Base-by-base conservation (phyloP, 2,888 invertebrate genomes). In the Stramonita haemastoma region DNA sequence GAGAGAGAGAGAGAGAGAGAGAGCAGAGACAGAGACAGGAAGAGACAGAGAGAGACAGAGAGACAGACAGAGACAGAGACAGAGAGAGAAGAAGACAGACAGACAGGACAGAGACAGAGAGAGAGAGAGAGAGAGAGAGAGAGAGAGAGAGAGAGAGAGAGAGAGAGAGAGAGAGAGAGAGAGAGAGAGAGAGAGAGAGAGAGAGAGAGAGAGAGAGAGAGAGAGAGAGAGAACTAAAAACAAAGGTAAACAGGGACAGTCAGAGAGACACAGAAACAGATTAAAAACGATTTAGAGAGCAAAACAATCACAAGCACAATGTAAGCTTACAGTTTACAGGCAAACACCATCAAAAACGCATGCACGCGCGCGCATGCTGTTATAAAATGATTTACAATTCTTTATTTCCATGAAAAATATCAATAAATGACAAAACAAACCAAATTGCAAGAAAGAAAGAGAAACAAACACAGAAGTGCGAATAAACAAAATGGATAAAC, bases 91-190 rank as follows among this genome's bases (percentile, higher is more conserved):
- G 60, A 60, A 17, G 60, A 60, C 13, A 60, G 17, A 17, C 60
- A 4, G 60, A 60, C 60, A 8, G 32, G 79, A 79, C 0, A 19
- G 73, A 73, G 73, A 73, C 15, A 73, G 73, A 73, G 73, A 79
- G 79, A 79, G 79, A 34, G 34, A 34, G 79, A 79, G 79, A 79
- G 79, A 79, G 79, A 79, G 79, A 79, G 79, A 79, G 79, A 81
- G 79, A 81, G 79, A 81, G 79, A 81, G 79, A 81, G 79, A 81
- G 79, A 81, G 79, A 81, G 79, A 81, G 79, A 81, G 34, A 81
- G 79, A 66, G 66, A 66, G 66, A 66, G 66, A 66, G 60, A 66
- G 66, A 66, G 66, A 66, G 66, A 66, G 66, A 66, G 66, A 66
- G 66, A 32, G 4, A 46, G 46, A 46, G 46, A 46, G 46, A n/a